Conservation (phyloP, 2,888 invertebrate species). For the Microctonus aethiopoides region DNA sequence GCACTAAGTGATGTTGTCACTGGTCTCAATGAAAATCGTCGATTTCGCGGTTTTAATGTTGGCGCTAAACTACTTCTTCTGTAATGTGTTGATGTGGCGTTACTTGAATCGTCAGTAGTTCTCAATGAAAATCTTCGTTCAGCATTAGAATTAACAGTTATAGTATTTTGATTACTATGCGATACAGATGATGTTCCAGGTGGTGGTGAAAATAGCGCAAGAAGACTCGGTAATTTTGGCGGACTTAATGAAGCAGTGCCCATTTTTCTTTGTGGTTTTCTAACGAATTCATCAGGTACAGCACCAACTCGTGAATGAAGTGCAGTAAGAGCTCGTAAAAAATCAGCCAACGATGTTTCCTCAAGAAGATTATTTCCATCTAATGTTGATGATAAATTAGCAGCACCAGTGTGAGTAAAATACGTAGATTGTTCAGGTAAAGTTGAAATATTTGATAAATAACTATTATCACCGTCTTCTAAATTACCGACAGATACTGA, state of each 20-base stretch:
- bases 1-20: slow-evolving; percentile 51
- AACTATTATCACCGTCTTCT: slow-evolving; percentile 36
- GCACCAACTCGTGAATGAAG: slow-evolving; percentile 70
- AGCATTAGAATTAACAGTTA: slow-evolving; percentile 41
- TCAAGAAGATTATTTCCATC: slow-evolving; percentile 77
- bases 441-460: slow-evolving; percentile 27
- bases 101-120: slow-evolving; percentile 47
- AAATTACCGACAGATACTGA: slow-evolving; percentile 50
- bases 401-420: slow-evolving; percentile 56
- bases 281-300: slow-evolving; percentile 56
- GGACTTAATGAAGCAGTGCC: slow-evolving; percentile 70
- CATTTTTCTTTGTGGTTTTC: slow-evolving; percentile 68
- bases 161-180: slow-evolving; percentile 56
- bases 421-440: slow-evolving; percentile 54
- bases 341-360: slow-evolving; percentile 85
- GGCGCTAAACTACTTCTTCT: slow-evolving; percentile 52
- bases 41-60: slow-evolving; percentile 42
- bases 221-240: slow-evolving; percentile 67
- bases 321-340: slow-evolving; percentile 81
- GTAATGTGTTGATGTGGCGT: slow-evolving; percentile 44
- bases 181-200: slow-evolving; percentile 36
- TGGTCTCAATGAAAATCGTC: slow-evolving; percentile 61
- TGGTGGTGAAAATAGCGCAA: slow-evolving; percentile 67
- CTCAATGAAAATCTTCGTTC: slow-evolving; percentile 55
- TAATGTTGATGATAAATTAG: slow-evolving; percentile 41